Percentiles rank a stretch among this genome's conserved stretches.
These are phyloP conservation scores for Acleris emargana DNA, from an alignment of 2,888 invertebrate genomes.

Conservation along the genomic window DNA sequence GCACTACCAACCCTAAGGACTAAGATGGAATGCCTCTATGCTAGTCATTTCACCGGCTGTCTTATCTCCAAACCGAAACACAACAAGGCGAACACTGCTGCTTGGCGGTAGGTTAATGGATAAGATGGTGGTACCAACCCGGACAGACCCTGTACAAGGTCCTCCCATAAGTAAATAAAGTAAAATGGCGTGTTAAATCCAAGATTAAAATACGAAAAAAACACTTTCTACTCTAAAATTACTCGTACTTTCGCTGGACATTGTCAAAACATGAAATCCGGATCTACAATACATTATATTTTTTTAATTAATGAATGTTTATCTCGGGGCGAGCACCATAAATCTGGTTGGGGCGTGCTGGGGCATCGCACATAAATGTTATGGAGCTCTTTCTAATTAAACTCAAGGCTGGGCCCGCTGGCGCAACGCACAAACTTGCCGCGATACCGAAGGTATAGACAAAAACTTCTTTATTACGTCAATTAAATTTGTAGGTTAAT, in stretches of 20 bases:
- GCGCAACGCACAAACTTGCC: constrained; percentile 39
- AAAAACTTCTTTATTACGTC: too few relatives aligned
- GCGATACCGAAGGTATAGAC: constrained; percentile 19
- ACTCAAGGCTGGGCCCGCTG: constrained; percentile 58
- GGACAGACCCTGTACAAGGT: too few relatives aligned
- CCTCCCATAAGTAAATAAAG: too few relatives aligned
- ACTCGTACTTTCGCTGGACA: constrained; percentile 10
- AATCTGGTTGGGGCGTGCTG: constrained; percentile 78
- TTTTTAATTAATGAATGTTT: constrained; percentile 83
- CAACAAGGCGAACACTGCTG: too few relatives aligned
- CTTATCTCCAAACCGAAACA: too few relatives aligned
- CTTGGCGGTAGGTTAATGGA: too few relatives aligned
- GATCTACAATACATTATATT: constrained; percentile 65
- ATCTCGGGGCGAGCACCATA: constrained; percentile 76
- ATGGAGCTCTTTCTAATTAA: constrained; percentile 82
- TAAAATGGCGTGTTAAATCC: too few relatives aligned
- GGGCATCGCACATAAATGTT: constrained; percentile 74
- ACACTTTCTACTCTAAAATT: neutral
- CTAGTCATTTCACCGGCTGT: too few relatives aligned
- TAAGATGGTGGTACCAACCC: too few relatives aligned
- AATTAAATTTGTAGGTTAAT: too few relatives aligned
- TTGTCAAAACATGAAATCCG: constrained; percentile 37
- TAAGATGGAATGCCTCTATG: too few relatives aligned
- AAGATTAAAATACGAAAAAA: neutral
- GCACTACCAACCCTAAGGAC: too few relatives aligned